Evolutionary conservation across 2,888 invertebrate species (phyloP).

Genomic region (Melieria picta): DNA sequence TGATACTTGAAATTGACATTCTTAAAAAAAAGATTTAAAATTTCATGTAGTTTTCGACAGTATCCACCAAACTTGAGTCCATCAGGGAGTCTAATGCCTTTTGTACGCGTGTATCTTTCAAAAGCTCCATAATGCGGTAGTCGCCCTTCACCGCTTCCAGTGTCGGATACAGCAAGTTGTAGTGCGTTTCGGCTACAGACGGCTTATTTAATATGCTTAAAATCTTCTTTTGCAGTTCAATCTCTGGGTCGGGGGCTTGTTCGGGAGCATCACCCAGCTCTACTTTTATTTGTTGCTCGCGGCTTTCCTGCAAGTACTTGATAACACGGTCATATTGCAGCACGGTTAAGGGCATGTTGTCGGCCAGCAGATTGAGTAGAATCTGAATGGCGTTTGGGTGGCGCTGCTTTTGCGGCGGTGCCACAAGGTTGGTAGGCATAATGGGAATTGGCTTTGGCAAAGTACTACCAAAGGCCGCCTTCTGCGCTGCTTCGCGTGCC

Average conservation of each 20-base stretch:
- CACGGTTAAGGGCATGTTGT: slow-evolving; percentile 81
- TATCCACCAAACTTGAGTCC: slow-evolving; percentile 61
- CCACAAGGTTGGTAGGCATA: slow-evolving; percentile 62
- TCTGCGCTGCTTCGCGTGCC: slow-evolving; percentile 65
- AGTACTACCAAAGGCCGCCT: slow-evolving; percentile 19
- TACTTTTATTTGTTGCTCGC: slow-evolving; percentile 78
- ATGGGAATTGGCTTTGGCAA: slow-evolving; percentile 48
- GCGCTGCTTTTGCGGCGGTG: slow-evolving; percentile 65
- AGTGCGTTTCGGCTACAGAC: slow-evolving; percentile 58
- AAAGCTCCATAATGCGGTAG: slow-evolving; percentile 69
- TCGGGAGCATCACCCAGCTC: slow-evolving; percentile 76
- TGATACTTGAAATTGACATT: neutral
- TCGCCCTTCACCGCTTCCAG: slow-evolving; percentile 57
- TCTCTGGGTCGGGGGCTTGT: slow-evolving; percentile 62
- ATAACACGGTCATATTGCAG: slow-evolving; percentile 83
- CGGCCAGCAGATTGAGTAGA: slow-evolving; percentile 82
- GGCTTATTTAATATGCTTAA: slow-evolving; percentile 64
- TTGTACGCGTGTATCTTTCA: slow-evolving; percentile 81
- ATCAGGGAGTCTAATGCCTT: slow-evolving; percentile 79
- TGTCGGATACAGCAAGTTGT: slow-evolving; percentile 55
- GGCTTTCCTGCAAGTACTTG: slow-evolving; percentile 76
- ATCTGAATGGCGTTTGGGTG: slow-evolving; percentile 76
- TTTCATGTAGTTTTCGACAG: slow-evolving; percentile 53
- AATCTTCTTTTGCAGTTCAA: slow-evolving; percentile 65
- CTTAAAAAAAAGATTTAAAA: slow-evolving; percentile 40